A percentile compares a stretch with the other conserved stretches of the same genome.
Conservation (phyloP, 2,797 vertebrate genomes). For the Lagorchestes hirsutus region DNA sequence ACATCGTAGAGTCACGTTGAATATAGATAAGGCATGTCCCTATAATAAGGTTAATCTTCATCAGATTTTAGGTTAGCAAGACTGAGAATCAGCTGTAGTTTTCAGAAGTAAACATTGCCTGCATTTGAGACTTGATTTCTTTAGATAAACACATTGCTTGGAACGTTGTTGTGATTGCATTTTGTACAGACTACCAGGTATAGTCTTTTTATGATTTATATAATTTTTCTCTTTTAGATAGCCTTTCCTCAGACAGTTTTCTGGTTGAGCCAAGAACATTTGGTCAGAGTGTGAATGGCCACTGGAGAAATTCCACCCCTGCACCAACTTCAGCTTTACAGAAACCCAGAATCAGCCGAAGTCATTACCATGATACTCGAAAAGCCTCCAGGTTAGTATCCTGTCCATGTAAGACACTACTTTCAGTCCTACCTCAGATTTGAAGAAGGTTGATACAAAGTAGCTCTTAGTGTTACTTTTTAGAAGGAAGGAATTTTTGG, state of each 20-base stretch:
- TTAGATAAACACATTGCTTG: conserved; percentile 73
- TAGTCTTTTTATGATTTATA: conserved; percentile 17
- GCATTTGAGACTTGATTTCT: conserved; percentile 76
- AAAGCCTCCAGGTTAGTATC: conserved; percentile 82
- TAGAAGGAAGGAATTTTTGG: conserved; percentile 48
- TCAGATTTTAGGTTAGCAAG: conserved; percentile 81
- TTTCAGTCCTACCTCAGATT: neutral
- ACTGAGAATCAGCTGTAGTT: conserved; percentile 80
- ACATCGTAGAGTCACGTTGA: conserved; percentile 82
- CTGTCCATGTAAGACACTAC: conserved; percentile 16
- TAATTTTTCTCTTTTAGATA: conserved; percentile 74
- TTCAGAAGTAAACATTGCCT: conserved; percentile 77
- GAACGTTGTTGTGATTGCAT: conserved; percentile 72
- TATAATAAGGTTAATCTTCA: conserved; percentile 82
- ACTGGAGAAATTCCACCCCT: conserved; percentile 82
- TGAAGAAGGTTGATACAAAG: conserved; percentile 9
- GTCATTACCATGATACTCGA: conserved; percentile 83
- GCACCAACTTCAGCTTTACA: conserved; percentile 66
- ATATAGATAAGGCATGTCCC: conserved; percentile 82
- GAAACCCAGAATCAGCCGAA: conserved; percentile 82
- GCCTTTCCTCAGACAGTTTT: conserved; percentile 77
- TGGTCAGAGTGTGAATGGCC: conserved; percentile 82
- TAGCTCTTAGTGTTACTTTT: conserved; percentile 26
- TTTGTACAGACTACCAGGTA: conserved; percentile 33
- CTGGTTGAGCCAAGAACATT: conserved; percentile 76